phyloP scores from a whole-genome alignment of 2,113 vertebrate genomes.

The Patagioenas fasciata region DNA sequence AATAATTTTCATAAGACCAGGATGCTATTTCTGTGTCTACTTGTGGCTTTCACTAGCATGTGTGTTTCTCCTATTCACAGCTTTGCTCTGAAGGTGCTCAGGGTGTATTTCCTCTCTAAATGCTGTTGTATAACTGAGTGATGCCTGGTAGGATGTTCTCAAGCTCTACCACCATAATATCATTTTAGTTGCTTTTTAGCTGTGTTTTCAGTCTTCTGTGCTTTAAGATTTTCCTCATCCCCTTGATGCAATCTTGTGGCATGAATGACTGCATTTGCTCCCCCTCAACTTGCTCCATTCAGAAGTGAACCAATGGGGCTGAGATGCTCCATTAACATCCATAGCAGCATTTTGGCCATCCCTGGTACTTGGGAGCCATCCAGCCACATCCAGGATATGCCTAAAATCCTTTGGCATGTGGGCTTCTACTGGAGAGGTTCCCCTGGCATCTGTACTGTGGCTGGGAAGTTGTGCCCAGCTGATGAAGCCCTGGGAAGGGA shows the following conservation, averaged over 20 bases:
- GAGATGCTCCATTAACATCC: background rate
- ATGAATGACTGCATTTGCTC: background rate
- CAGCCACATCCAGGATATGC: background rate
- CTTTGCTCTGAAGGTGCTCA: background rate
- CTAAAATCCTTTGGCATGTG: background rate
- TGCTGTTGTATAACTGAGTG: background rate
- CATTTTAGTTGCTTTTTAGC: background rate
- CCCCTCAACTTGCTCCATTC: background rate
- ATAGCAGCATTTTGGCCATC: background rate
- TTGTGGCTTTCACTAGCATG: background rate
- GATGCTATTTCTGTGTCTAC: background rate
- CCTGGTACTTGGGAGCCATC: background rate
- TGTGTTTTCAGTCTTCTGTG: background rate
- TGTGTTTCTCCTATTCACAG: background rate
- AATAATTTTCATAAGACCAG: background rate
- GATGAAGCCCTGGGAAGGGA: background rate
- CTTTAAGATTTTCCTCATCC: background rate
- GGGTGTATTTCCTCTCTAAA: background rate
- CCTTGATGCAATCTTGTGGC: background rate
- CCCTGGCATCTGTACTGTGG: background rate
- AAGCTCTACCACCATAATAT: background rate
- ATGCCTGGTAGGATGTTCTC: background rate
- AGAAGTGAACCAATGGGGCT: background rate
- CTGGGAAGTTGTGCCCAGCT: background rate
- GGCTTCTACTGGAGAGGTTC: background rate